Conservation (phyloP, 2,888 invertebrate genomes). For the Crematogaster levior region DNA sequence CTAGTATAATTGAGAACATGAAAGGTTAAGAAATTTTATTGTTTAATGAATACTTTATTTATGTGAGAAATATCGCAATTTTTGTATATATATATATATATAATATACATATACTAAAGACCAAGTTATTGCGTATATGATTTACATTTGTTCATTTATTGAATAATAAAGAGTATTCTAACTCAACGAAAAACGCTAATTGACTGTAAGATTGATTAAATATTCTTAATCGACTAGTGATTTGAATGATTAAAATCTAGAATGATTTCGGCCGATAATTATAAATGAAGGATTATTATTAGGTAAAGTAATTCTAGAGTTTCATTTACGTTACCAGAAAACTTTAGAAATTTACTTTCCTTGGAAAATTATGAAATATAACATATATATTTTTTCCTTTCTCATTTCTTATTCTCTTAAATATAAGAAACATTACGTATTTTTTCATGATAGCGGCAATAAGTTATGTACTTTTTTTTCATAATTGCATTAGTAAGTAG, state of each 20-base stretch:
- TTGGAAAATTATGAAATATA: background rate
- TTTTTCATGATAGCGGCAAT: background rate
- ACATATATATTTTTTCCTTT: too few species aligned
- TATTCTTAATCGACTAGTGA: constrained; percentile 45
- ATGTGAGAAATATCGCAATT: background rate
- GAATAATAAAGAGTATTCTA: background rate
- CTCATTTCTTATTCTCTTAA: background rate
- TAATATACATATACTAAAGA: too few species aligned
- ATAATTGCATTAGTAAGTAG: background rate
- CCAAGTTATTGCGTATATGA: background rate
- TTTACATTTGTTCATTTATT: background rate
- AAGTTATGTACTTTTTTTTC: background rate
- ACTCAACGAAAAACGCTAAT: background rate
- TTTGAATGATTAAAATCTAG: constrained; percentile 40
- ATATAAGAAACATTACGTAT: background rate
- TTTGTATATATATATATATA: background rate
- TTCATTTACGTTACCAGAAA: background rate
- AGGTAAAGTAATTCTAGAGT: constrained; percentile 10
- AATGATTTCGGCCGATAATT: constrained; percentile 51
- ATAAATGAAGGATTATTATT: constrained; percentile 51
- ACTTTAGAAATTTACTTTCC: background rate
- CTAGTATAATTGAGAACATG: background rate
- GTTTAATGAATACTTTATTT: background rate
- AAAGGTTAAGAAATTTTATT: background rate
- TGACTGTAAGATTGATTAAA: constrained; percentile 51